Evolutionary conservation across 2,888 invertebrate species (phyloP).

Genomic region (Cryptocheilus praepositus): DNA sequence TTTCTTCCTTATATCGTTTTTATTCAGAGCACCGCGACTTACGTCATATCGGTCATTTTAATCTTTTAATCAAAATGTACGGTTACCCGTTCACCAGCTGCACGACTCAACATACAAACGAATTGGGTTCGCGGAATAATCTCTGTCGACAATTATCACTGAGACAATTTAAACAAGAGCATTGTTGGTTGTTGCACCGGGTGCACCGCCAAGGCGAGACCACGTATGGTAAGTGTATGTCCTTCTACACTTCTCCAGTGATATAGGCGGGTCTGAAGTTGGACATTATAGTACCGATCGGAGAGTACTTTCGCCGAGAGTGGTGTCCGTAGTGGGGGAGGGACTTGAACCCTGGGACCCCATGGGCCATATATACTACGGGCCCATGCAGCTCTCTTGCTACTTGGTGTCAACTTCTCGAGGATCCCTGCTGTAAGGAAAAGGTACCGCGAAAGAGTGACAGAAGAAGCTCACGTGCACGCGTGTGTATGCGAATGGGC

Average conservation of each 20-base stretch:
- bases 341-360: slow-evolving; percentile 68
- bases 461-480: too few relatives aligned
- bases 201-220: too few relatives aligned
- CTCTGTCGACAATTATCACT: too few relatives aligned
- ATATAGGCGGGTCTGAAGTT: slow-evolving; percentile 50
- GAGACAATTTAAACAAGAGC: too few relatives aligned
- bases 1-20: too few relatives aligned
- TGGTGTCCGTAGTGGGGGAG: slow-evolving; percentile 62
- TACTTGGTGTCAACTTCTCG: slow-evolving; percentile 67
- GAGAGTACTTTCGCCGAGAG: slow-evolving; percentile 70
- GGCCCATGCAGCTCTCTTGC: slow-evolving; percentile 63
- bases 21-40: too few relatives aligned
- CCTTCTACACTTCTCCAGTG: slow-evolving; percentile 45
- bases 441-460: too few relatives aligned
- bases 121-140: too few relatives aligned
- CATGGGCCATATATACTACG: slow-evolving; percentile 67
- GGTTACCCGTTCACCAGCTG: too few relatives aligned
- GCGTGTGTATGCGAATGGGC: neutral
- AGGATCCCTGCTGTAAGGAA: slow-evolving; percentile 41
- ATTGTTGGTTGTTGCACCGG: neutral
- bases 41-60: too few relatives aligned
- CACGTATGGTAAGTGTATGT: slow-evolving; percentile 17
- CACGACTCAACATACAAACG: too few relatives aligned
- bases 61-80: too few relatives aligned
- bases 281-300: slow-evolving; percentile 57